Percentiles rank a stretch among this genome's conserved stretches.
These are phyloP conservation scores for Arctocebus calabarensis DNA, from an alignment of 2,797 vertebrate species.

Conservation along the genomic window DNA sequence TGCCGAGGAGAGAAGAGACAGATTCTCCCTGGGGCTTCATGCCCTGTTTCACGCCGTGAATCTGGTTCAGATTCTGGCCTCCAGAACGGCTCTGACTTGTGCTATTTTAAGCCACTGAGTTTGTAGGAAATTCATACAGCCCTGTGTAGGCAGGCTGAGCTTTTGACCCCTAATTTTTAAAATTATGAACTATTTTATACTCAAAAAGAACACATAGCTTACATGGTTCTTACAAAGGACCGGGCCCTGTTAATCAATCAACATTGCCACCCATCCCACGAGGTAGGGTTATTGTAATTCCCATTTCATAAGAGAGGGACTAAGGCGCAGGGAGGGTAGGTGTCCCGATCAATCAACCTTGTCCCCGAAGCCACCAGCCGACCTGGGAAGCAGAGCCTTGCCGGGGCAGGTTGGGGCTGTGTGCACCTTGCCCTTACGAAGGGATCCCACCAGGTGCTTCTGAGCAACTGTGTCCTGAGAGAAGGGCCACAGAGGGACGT, in stretches of 20 bases:
- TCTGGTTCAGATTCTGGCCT: not conserved
- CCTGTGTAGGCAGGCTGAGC: accelerated
- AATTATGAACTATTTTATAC: not conserved
- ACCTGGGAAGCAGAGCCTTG: not conserved
- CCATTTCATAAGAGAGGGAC: not conserved
- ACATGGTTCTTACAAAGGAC: not conserved
- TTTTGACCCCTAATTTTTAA: not conserved
- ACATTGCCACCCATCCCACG: not conserved
- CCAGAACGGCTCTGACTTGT: not conserved
- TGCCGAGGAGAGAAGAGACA: too few relatives aligned
- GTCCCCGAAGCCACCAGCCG: not conserved
- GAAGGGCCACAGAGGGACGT: not conserved
- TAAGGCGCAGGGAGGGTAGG: not conserved
- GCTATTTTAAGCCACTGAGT: not conserved
- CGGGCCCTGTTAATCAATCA: not conserved
- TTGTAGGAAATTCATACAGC: not conserved
- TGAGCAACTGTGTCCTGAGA: not conserved
- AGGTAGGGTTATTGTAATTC: too few relatives aligned
- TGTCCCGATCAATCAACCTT: not conserved
- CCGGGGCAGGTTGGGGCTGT: not conserved
- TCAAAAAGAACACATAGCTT: not conserved
- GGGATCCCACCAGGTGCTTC: not conserved
- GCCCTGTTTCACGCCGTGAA: accelerated
- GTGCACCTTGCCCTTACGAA: accelerated
- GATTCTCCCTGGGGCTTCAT: not conserved